phyloP scores from a whole-genome alignment of 2,888 invertebrate species.

The Rhopalosiphum nymphaeae region DNA sequence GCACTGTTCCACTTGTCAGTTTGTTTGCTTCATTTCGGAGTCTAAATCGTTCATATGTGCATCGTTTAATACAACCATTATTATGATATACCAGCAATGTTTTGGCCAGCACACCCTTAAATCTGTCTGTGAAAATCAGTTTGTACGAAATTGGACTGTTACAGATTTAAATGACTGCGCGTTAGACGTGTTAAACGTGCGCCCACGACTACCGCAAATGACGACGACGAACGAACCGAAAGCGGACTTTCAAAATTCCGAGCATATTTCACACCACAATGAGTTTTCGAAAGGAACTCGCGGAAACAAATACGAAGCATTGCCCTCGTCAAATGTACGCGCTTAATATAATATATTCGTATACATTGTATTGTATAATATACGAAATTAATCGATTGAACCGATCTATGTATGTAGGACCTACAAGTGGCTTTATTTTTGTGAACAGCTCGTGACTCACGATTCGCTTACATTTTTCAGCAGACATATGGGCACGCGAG shows the following conservation, averaged over 20 bases:
- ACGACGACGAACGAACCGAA: not conserved
- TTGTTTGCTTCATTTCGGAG: not conserved
- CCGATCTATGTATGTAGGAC: not conserved
- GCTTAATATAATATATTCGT: not conserved
- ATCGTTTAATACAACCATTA: not conserved
- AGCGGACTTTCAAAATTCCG: not conserved
- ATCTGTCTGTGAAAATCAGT: slow-evolving; percentile 10
- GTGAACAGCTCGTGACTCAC: slow-evolving; percentile 29
- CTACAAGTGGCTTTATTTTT: not conserved
- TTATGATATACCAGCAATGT: not conserved
- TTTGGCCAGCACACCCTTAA: not conserved
- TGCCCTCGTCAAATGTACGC: not conserved
- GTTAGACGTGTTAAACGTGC: not conserved
- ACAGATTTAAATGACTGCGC: not conserved
- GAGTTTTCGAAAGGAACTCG: not conserved
- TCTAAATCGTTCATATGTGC: not conserved
- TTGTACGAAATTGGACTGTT: slow-evolving; percentile 4
- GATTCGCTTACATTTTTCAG: not conserved
- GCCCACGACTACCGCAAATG: not conserved
- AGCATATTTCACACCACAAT: not conserved
- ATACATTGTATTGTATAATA: not conserved
- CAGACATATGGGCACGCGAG: not conserved
- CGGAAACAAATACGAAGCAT: not conserved
- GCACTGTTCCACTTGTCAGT: not conserved
- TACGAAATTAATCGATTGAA: slow-evolving; percentile 45